Evolutionary conservation across 2,888 invertebrate species (phyloP).

Genomic region (Panopea generosa): DNA sequence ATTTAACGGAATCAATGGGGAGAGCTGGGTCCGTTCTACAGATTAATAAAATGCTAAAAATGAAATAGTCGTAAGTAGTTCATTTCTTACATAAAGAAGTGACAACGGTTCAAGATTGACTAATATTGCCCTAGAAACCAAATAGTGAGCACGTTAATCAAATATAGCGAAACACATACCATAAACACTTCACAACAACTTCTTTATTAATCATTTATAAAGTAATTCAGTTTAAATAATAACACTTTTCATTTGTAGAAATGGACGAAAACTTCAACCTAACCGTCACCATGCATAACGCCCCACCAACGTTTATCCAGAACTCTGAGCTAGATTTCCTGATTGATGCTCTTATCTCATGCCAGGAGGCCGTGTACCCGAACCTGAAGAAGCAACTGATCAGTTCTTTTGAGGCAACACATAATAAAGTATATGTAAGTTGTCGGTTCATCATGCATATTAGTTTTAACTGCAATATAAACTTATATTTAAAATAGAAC

Average conservation of each 20-base stretch:
- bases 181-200: too few species aligned
- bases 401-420: conserved; percentile 37
- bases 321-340: conserved; percentile 57
- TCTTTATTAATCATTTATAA: too few species aligned
- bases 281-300: conserved; percentile 16
- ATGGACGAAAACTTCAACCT: conserved; percentile 11
- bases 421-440: conserved; percentile 60
- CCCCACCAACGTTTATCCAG: conserved; percentile 2
- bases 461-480: neutral
- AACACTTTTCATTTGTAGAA: neutral
- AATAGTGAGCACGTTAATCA: too few species aligned
- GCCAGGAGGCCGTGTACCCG: conserved; percentile 68
- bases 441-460: neutral
- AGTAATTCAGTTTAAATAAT: too few species aligned
- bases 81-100: too few species aligned
- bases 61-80: too few species aligned
- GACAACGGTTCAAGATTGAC: too few species aligned
- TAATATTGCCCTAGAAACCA: too few species aligned
- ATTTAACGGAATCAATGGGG: too few species aligned
- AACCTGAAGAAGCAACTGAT: conserved; percentile 60
- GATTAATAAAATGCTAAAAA: too few species aligned
- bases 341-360: conserved; percentile 57
- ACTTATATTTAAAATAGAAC: neutral
- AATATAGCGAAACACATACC: too few species aligned
- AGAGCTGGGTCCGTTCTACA: too few species aligned